A percentile compares a stretch with the other conserved stretches of the same genome.
phyloP scores from a whole-genome alignment of 2,888 invertebrate species.

The Entomobrya proxima region DNA sequence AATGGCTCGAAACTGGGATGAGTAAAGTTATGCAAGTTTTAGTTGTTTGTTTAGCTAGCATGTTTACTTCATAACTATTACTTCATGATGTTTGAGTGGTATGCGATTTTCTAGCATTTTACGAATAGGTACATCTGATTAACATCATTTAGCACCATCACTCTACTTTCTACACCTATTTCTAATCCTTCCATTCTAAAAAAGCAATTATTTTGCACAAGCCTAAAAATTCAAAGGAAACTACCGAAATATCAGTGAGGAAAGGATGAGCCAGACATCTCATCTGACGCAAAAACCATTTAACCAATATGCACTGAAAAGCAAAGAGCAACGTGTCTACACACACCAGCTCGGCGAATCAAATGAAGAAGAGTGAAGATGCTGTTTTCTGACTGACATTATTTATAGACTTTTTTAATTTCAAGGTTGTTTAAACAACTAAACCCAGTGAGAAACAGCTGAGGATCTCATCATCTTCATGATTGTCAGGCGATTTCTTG shows the following conservation, averaged over 20 bases:
- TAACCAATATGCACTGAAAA: neutral
- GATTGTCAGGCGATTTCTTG: slow-evolving; percentile 18
- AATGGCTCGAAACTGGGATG: neutral
- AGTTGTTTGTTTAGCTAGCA: slow-evolving; percentile 3
- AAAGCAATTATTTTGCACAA: neutral
- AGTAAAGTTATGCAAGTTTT: neutral
- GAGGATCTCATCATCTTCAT: slow-evolving; percentile 24
- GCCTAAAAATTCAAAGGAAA: neutral
- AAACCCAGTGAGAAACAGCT: slow-evolving; percentile 53
- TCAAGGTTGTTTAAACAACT: slow-evolving; percentile 64
- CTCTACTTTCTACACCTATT: neutral
- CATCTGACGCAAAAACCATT: neutral
- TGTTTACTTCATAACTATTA: slow-evolving; percentile 7
- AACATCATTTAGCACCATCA: slow-evolving; percentile 52
- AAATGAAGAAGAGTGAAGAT: slow-evolving; percentile 26
- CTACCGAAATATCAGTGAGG: neutral
- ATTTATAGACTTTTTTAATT: slow-evolving; percentile 62
- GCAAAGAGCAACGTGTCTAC: neutral
- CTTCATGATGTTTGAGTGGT: neutral
- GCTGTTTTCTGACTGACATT: slow-evolving; percentile 57
- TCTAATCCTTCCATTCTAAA: neutral
- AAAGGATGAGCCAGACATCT: neutral
- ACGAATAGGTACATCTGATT: slow-evolving; percentile 32
- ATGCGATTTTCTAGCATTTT: neutral
- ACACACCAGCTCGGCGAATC: neutral